These are phyloP conservation scores for Cosmia pyralina DNA, from an alignment of 2,888 invertebrate genomes.

Conservation along the genomic window DNA sequence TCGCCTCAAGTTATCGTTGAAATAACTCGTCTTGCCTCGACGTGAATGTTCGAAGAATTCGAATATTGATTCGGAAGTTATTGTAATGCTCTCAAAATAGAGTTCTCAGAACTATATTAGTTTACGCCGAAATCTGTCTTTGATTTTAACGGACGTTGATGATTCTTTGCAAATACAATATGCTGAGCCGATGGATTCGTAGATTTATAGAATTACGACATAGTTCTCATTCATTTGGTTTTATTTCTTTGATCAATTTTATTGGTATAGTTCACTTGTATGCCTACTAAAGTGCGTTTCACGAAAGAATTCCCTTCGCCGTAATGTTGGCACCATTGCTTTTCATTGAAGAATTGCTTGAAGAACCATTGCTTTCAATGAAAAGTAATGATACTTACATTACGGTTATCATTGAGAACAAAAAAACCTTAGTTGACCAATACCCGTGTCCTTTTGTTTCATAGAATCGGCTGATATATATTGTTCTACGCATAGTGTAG, in stretches of 20 bases:
- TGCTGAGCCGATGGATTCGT: slow-evolving; percentile 41
- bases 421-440: neutral
- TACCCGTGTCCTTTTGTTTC: neutral
- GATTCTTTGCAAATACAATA: slow-evolving; percentile 60
- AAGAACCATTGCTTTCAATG: no score
- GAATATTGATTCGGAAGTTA: slow-evolving; percentile 61
- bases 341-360: no score
- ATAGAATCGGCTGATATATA: slow-evolving; percentile 13
- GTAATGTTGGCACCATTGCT: no score
- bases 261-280: neutral
- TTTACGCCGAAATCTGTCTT: slow-evolving; percentile 60
- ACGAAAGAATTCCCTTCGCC: no score
- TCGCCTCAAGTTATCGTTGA: slow-evolving; percentile 46
- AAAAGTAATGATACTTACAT: no score
- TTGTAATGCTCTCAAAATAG: slow-evolving; percentile 59
- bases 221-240: slow-evolving; percentile 8
- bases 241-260: slow-evolving; percentile 32
- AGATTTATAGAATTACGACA: slow-evolving; percentile 33
- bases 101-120: slow-evolving; percentile 58
- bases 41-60: slow-evolving; percentile 49
- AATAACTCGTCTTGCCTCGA: slow-evolving; percentile 53
- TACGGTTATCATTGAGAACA: neutral
- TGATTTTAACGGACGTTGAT: slow-evolving; percentile 59
- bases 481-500: neutral
- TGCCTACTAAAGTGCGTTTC: neutral